Base-by-base conservation (phyloP, 2,888 invertebrate genomes). In the Augiades crinisus region DNA sequence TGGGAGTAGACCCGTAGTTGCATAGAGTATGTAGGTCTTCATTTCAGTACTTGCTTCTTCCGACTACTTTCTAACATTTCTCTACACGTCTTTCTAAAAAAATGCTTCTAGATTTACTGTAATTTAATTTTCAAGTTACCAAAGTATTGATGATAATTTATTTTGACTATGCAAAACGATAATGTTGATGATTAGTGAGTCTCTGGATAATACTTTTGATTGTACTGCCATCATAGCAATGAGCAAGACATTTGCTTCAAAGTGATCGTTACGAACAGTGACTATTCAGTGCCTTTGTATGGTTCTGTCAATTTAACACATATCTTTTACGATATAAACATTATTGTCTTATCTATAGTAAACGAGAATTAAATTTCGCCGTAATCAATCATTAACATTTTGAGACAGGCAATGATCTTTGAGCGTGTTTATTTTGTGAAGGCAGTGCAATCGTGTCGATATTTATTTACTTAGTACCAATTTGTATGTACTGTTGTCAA, bases 101-200 rank as follows among this genome's bases (percentile, higher is more conserved):
- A 58, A 56, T 63, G 53, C 60, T 57, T 59, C 65, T 78, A 77
- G 74, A 65, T 71, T 62, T 77, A 76, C 69, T 72, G 56, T 75
- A 75, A 76, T 75, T 70, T 81, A 76, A 71, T 27, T 79, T 67
- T 71, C 74, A 72, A 78, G 84, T 83, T 84, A 86, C 85, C 85
- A 87, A 86, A 85, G 85, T 82, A 76, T 78, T 77, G 74, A 75
- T 67, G 56, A 47, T 58, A 58, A 60, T 60, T 60, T 60, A 57
- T 57, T n/a, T 57, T 53, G 53, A 55, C 38, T 41, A 47, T 47
- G 40, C 33, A 51, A 44, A 38, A 38, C 50, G 41, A 46, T 54
- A 45, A 43, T 58, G 36, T 62, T 59, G 53, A 55, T 61, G 55
- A 22, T 5, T 46, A 59, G 56, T 60, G 50, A 60, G 19, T 37